phyloP scores from a whole-genome alignment of 2,113 vertebrate species.

The Dromaius novaehollandiae region DNA sequence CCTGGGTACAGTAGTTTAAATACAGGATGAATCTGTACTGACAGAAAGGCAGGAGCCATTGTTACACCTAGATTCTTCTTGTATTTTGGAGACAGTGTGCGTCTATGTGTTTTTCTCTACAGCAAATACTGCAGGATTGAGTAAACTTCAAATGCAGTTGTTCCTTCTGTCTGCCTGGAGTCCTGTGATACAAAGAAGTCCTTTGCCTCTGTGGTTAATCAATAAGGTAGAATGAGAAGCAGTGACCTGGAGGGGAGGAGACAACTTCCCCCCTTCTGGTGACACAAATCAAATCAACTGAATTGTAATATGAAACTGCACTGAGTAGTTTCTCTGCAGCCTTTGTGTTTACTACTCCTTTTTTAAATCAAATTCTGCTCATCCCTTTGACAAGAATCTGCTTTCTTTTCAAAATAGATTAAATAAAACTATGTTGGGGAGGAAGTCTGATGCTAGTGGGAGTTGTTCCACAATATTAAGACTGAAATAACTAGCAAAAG shows the following conservation, averaged over 20 bases:
- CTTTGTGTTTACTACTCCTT: not conserved
- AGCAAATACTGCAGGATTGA: not conserved
- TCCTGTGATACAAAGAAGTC: not conserved
- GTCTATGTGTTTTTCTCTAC: fast-evolving
- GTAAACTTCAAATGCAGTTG: fast-evolving
- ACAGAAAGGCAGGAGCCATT: not conserved
- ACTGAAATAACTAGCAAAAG: not conserved
- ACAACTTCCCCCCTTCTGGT: not conserved
- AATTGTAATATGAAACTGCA: not conserved
- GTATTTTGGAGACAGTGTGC: not conserved
- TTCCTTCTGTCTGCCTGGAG: not conserved
- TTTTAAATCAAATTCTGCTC: not conserved
- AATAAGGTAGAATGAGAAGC: not conserved
- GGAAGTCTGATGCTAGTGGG: not conserved
- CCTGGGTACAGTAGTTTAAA: not conserved
- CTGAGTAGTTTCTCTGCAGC: not conserved
- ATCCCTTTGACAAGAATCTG: not conserved
- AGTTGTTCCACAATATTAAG: not conserved
- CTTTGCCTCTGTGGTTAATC: not conserved
- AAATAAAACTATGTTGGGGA: not conserved
- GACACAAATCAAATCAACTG: not conserved
- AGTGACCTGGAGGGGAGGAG: not conserved
- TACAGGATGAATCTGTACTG: not conserved
- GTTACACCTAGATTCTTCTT: not conserved
- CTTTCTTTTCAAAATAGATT: not conserved